These are phyloP conservation scores for Hephaestus fuliginosus DNA, from an alignment of 2,797 vertebrate genomes.

Conservation along the genomic window DNA sequence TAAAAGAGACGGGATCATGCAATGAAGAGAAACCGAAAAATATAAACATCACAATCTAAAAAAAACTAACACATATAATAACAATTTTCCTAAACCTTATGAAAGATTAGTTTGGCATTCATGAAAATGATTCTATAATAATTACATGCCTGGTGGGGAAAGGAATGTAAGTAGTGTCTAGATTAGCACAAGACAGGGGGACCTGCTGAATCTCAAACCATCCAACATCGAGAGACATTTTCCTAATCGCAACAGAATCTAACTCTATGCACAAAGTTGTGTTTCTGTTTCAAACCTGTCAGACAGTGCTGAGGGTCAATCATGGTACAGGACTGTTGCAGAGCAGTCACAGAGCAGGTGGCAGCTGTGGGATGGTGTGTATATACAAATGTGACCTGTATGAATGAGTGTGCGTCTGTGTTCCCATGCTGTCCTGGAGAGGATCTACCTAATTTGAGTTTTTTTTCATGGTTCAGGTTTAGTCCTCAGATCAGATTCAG, in stretches of 20 bases:
- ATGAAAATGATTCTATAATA: conserved; percentile 69
- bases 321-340: conserved; percentile 69
- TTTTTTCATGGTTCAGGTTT: conserved; percentile 74
- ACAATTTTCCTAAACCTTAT: conserved; percentile 69
- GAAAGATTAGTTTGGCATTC: conserved; percentile 81
- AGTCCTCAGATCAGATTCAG: conserved; percentile 78
- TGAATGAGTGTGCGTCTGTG: conserved; percentile 37
- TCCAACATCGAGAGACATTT: conserved; percentile 69
- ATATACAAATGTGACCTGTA: conserved; percentile 15
- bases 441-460: conserved; percentile 78
- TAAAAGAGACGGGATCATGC: conserved; percentile 64
- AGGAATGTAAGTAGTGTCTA: conserved; percentile 62
- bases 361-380: conserved; percentile 53
- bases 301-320: conserved; percentile 79
- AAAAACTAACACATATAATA: conserved; percentile 71
- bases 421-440: conserved; percentile 61
- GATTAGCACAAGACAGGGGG: conserved; percentile 81
- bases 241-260: conserved; percentile 77
- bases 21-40: conserved; percentile 81
- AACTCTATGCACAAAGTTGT: conserved; percentile 89
- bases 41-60: conserved; percentile 80
- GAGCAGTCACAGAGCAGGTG: conserved; percentile 46
- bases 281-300: conserved; percentile 79
- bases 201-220: conserved; percentile 69
- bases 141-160: conserved; percentile 60